Conservation (phyloP, 2,113 vertebrate species). For the Poeciliopsis occidentalis region DNA sequence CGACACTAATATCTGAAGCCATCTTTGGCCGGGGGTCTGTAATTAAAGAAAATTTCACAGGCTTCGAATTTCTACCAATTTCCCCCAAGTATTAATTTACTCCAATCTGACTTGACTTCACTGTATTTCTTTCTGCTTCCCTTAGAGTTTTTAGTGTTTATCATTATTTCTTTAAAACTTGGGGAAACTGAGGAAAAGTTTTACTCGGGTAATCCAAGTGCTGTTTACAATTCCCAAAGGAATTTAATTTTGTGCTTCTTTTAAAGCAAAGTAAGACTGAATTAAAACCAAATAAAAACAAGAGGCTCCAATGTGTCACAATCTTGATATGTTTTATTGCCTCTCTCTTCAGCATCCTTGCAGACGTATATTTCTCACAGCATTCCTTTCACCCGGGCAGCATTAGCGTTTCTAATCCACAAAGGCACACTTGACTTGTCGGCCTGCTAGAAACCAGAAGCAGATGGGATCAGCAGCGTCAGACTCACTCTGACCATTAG, state of each 20-base stretch:
- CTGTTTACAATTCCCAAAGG: slow-evolving; percentile 2
- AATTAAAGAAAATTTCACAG: slow-evolving; percentile 54
- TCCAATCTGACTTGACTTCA: slow-evolving; percentile 34
- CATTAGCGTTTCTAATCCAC: slow-evolving; percentile 38
- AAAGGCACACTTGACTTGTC: slow-evolving; percentile 49
- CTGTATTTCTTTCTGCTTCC: slow-evolving; percentile 16
- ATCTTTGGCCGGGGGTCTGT: slow-evolving; percentile 61
- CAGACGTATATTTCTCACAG: slow-evolving; percentile 21
- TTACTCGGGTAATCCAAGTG: slow-evolving; percentile 5
- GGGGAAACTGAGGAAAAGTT: neutral
- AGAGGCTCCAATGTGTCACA: neutral
- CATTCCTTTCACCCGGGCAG: slow-evolving; percentile 37
- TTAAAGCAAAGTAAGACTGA: neutral
- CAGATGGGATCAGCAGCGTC: slow-evolving; percentile 28
- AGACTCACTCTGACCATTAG: slow-evolving; percentile 17
- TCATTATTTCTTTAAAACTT: slow-evolving; percentile 29
- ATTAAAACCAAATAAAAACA: neutral
- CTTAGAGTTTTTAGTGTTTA: slow-evolving; percentile 1
- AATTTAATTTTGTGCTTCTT: slow-evolving; percentile 4
- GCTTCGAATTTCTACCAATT: slow-evolving; percentile 56
- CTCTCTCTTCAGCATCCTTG: neutral
- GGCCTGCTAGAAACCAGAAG: slow-evolving; percentile 22
- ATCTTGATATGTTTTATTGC: neutral
- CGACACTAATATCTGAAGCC: slow-evolving; percentile 54
- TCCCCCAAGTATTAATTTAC: slow-evolving; percentile 63